A percentile compares a stretch with the other conserved stretches of the same genome.
Evolutionary conservation across 2,797 vertebrate genomes (phyloP).

Genomic region (Borostomias antarcticus): DNA sequence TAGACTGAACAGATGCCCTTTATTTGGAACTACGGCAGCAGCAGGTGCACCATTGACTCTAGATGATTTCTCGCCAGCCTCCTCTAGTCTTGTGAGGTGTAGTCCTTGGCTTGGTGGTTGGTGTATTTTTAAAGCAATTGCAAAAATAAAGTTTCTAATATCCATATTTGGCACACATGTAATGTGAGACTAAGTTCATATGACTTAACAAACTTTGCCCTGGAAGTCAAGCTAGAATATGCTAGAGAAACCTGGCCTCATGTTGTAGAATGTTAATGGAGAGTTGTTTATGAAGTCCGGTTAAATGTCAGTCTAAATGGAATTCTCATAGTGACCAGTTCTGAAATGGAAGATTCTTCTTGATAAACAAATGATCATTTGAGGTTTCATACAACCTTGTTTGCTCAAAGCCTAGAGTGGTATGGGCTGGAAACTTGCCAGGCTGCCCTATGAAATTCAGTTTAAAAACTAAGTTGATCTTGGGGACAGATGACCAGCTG

Average conservation of each 20-base stretch:
- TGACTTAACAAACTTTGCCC: neutral
- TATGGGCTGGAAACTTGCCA: too few relatives aligned
- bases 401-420: too few relatives aligned
- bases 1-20: constrained; percentile 28
- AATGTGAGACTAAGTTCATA: too few relatives aligned
- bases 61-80: neutral
- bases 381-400: too few relatives aligned
- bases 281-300: neutral
- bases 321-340: neutral
- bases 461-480: neutral
- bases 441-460: neutral
- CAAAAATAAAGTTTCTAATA: neutral
- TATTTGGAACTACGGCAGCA: constrained; percentile 8
- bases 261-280: neutral
- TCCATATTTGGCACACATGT: neutral
- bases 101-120: neutral
- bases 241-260: neutral
- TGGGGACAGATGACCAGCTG: neutral
- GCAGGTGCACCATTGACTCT: constrained; percentile 1
- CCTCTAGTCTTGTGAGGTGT: neutral
- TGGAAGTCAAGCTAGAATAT: neutral
- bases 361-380: neutral
- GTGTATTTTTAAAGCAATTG: neutral
- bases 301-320: neutral
- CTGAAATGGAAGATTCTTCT: neutral